Evolutionary conservation across 2,113 vertebrate species (phyloP).

Genomic region (Hypocryptadius cinnamomeus): DNA sequence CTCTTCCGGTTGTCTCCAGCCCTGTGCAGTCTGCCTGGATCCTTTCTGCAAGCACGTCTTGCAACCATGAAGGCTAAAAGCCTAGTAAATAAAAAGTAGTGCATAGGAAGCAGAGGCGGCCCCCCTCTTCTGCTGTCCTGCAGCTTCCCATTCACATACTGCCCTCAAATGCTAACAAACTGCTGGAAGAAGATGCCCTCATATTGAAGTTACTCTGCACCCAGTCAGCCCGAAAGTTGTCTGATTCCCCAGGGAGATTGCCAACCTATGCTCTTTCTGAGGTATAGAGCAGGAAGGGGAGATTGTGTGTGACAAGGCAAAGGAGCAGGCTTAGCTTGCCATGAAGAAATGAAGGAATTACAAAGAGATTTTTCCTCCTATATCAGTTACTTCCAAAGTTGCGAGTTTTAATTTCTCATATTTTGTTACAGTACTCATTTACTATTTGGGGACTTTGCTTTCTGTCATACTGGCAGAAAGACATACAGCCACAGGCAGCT

Average conservation of each 20-base stretch:
- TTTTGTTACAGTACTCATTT: neutral
- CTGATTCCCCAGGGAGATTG: neutral
- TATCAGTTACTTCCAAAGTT: neutral
- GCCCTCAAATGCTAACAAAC: neutral
- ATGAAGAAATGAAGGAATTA: neutral
- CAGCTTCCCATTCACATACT: neutral
- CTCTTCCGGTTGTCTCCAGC: neutral
- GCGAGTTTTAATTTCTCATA: neutral
- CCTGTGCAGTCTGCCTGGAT: neutral
- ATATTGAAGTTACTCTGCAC: neutral
- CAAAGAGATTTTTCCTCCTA: neutral
- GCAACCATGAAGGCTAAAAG: neutral
- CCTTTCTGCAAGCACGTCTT: neutral
- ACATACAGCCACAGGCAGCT: neutral
- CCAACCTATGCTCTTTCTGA: neutral
- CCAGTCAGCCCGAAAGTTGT: neutral
- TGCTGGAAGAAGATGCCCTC: neutral
- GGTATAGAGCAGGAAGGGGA: neutral
- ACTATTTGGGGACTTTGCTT: neutral
- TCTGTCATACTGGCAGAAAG: neutral
- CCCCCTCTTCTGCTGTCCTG: neutral
- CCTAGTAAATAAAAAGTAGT: neutral
- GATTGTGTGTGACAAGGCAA: neutral
- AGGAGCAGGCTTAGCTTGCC: neutral
- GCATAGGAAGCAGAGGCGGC: neutral